A percentile compares a stretch with the other conserved stretches of the same genome.
phyloP scores from a whole-genome alignment of 2,113 vertebrate genomes.

The Atrichornis clamosus region DNA sequence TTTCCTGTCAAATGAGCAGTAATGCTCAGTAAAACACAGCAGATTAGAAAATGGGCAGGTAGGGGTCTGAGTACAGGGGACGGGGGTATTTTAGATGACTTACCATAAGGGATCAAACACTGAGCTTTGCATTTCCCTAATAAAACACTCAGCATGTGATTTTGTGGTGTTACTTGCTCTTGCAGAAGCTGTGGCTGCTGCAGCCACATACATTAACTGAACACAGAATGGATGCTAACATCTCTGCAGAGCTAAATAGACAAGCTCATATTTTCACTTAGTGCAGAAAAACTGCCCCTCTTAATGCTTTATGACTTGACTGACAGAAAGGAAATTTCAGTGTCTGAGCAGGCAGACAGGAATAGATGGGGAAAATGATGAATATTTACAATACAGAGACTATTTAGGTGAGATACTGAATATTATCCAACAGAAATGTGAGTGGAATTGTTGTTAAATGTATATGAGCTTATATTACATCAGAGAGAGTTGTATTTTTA shows the following conservation, averaged over 20 bases:
- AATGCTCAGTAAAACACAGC: background rate
- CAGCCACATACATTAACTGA: background rate
- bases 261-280: conserved; percentile 19
- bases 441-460: conserved; percentile 5
- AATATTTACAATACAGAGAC: conserved; percentile 24
- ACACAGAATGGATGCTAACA: background rate
- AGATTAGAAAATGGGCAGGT: background rate
- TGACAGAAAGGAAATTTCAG: conserved; percentile 29
- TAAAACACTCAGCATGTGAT: background rate
- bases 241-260: conserved; percentile 1
- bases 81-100: background rate
- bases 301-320: conserved; percentile 11
- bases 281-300: conserved; percentile 17
- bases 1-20: background rate
- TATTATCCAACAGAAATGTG: background rate
- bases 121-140: background rate
- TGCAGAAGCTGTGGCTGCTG: background rate
- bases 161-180: background rate
- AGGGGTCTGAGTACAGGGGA: background rate
- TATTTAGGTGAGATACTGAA: conserved; percentile 3
- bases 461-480: background rate
- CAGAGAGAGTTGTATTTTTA: background rate
- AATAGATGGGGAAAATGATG: background rate
- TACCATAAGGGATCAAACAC: background rate
- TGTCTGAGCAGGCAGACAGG: background rate